Percentiles rank a stretch among this genome's conserved stretches.
Conservation (phyloP, 2,113 vertebrate genomes). For the Chrysemys picta region DNA sequence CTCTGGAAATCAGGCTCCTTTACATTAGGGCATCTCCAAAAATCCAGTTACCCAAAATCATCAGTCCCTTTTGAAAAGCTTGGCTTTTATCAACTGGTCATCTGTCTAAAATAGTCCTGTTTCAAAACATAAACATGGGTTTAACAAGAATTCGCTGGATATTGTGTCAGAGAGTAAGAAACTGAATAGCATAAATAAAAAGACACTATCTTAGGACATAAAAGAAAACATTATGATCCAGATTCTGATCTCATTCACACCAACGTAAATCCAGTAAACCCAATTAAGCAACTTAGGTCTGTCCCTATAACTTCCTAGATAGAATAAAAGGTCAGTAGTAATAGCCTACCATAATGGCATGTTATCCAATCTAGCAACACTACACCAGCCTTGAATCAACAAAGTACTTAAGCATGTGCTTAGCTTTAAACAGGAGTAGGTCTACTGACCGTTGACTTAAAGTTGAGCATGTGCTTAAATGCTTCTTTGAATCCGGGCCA, state of each 20-base stretch:
- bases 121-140: constrained; percentile 28
- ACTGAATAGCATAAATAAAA: constrained; percentile 5
- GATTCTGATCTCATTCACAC: not conserved
- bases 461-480: not conserved
- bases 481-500: not conserved
- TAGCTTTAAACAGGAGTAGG: rapidly evolving
- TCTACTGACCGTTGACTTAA: not conserved
- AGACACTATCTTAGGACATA: constrained; percentile 38
- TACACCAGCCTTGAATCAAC: rapidly evolving
- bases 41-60: not conserved
- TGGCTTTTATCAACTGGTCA: not conserved
- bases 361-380: not conserved
- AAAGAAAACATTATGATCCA: constrained; percentile 14
- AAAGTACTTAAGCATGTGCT: not conserved
- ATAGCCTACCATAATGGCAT: not conserved
- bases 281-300: rapidly evolving
- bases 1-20: too few relatives aligned
- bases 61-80: rapidly evolving
- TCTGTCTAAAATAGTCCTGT: constrained; percentile 40
- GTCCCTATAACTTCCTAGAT: not conserved
- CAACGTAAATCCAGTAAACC: not conserved
- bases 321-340: not conserved
- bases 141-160: constrained; percentile 26
- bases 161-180: constrained; percentile 13
- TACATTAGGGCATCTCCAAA: rapidly evolving